A percentile compares a stretch with the other conserved stretches of the same genome.
phyloP scores from a whole-genome alignment of 2,888 invertebrate species.

The Cerastis rubricosa region DNA sequence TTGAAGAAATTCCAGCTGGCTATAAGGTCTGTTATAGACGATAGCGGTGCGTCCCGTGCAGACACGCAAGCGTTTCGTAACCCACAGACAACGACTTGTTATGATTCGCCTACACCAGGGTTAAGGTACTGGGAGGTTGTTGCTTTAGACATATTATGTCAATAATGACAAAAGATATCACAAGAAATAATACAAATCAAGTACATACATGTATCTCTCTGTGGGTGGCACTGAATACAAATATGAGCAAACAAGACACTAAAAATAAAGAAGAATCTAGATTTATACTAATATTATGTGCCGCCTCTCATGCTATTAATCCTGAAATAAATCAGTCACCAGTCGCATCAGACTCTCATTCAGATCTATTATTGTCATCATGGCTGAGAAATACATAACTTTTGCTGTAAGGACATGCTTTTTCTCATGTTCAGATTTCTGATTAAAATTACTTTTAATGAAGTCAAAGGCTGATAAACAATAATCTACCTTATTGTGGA shows the following conservation, averaged over 20 bases:
- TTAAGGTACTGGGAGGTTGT: neutral
- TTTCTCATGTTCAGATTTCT: neutral
- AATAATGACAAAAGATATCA: neutral
- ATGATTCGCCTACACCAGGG: slow-evolving; percentile 34
- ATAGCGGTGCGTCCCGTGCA: slow-evolving; percentile 33
- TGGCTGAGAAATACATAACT: neutral
- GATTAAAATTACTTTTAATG: slow-evolving; percentile 11
- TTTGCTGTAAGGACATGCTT: neutral
- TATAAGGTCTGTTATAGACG: slow-evolving; percentile 43
- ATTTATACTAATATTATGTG: neutral
- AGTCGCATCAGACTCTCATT: neutral
- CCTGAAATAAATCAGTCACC: neutral
- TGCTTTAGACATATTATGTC: neutral
- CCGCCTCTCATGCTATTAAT: neutral
- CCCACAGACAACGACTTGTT: slow-evolving; percentile 49
- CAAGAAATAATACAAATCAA: neutral
- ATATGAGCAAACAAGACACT: neutral
- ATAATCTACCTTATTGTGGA: slow-evolving; percentile 3
- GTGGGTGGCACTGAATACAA: neutral
- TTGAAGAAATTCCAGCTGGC: slow-evolving; percentile 34
- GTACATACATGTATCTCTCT: neutral
- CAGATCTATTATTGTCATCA: neutral
- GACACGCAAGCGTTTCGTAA: slow-evolving; percentile 54
- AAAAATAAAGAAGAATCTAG: neutral
- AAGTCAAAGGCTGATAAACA: slow-evolving; percentile 13